phyloP scores from a whole-genome alignment of 2,888 invertebrate species.

The Marasmarcha lunaedactyla region DNA sequence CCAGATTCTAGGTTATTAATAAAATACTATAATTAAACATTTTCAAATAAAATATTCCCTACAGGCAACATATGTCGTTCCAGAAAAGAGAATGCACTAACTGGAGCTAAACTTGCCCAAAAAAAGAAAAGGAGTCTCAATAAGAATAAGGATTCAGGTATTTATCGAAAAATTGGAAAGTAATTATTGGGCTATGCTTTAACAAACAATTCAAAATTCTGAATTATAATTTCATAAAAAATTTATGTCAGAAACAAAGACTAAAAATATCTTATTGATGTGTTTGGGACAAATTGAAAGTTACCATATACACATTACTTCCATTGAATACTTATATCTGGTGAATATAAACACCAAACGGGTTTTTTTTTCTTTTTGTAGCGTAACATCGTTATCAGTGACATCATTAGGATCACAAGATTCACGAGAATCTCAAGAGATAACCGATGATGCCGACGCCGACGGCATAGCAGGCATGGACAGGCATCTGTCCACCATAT shows the following conservation, averaged over 20 bases:
- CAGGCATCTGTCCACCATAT: slow-evolving; percentile 47
- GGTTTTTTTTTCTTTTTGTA: neutral
- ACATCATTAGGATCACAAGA: neutral
- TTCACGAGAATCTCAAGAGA: neutral
- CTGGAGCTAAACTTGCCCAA: slow-evolving; percentile 38
- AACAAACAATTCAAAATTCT: too few species aligned
- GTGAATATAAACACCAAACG: too few species aligned
- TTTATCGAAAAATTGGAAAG: too few species aligned
- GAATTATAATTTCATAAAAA: too few species aligned
- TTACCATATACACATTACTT: too few species aligned
- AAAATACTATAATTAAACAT: slow-evolving; percentile 6
- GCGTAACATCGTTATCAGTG: neutral
- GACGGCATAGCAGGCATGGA: slow-evolving; percentile 11
- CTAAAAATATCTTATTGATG: too few species aligned
- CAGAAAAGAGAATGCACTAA: slow-evolving; percentile 51
- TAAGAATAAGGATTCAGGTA: neutral
- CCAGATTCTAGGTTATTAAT: slow-evolving; percentile 42
- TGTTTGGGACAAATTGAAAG: too few species aligned
- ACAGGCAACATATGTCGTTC: slow-evolving; percentile 36
- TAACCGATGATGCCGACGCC: neutral
- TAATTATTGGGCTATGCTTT: too few species aligned
- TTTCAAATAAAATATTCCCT: neutral
- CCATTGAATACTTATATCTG: too few species aligned
- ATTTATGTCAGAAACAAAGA: too few species aligned
- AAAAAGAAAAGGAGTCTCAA: slow-evolving; percentile 16